These are phyloP conservation scores for Choloepus hoffmanni DNA, from an alignment of 2,113 vertebrate species.

Conservation along the genomic window DNA sequence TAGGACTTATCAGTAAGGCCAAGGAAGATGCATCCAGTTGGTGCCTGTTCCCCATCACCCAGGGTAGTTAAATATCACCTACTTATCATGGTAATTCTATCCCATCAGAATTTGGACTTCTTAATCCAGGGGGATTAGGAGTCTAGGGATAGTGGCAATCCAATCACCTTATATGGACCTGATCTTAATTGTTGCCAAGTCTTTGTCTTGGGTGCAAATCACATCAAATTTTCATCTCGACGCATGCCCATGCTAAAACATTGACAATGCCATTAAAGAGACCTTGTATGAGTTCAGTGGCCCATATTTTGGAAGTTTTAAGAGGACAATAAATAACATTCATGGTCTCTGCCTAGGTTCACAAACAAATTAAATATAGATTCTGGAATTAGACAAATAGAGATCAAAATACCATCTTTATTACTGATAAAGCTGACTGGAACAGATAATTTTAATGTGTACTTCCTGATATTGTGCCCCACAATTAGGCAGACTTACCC, in stretches of 20 bases:
- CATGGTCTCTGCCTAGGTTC: neutral
- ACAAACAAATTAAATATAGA: conserved; percentile 50
- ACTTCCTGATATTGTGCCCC: neutral
- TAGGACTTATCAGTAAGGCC: neutral
- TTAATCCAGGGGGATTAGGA: conserved; percentile 1
- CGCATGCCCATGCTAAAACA: neutral
- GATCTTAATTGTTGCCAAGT: conserved; percentile 33
- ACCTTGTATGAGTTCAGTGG: conserved; percentile 18
- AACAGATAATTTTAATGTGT: conserved; percentile 38
- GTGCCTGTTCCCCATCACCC: neutral
- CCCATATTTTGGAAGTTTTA: neutral
- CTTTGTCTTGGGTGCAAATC: conserved; percentile 43
- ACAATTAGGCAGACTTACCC: conserved; percentile 34
- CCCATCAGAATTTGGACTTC: conserved; percentile 19
- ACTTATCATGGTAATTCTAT: neutral
- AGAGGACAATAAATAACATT: conserved; percentile 22
- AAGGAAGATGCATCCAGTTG: neutral
- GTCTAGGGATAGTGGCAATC: neutral
- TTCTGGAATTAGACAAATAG: conserved; percentile 8
- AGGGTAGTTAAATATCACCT: neutral
- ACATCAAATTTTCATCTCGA: conserved; percentile 13
- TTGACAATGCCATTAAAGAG: neutral
- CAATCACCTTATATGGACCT: neutral
- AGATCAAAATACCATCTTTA: neutral
- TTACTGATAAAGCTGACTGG: conserved; percentile 5